A percentile compares a stretch with the other conserved stretches of the same genome.
phyloP scores from a whole-genome alignment of 2,797 vertebrate species.

The Adrianichthys oophorus region DNA sequence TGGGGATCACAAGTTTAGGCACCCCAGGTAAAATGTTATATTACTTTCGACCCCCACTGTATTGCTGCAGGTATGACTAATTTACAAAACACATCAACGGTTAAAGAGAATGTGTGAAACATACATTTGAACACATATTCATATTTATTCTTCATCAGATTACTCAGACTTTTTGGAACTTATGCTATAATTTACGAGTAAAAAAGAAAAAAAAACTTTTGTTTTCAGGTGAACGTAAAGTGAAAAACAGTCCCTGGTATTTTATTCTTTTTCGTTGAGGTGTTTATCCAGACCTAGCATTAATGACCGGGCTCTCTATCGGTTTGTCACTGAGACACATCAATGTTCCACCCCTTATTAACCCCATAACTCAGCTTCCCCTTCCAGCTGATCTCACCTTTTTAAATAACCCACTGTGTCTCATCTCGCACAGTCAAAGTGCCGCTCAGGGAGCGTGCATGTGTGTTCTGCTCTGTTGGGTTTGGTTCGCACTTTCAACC shows the following conservation, averaged over 20 bases:
- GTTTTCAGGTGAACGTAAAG: slow-evolving; percentile 11
- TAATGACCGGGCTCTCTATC: slow-evolving; percentile 48
- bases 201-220: slow-evolving; percentile 4
- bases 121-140: too few relatives aligned
- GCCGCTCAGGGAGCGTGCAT: slow-evolving; percentile 38
- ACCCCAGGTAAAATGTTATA: too few relatives aligned
- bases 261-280: slow-evolving; percentile 11
- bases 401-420: slow-evolving; percentile 36
- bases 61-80: too few relatives aligned
- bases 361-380: slow-evolving; percentile 65
- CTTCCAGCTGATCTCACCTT: slow-evolving; percentile 38
- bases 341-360: slow-evolving; percentile 64
- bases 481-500: slow-evolving; percentile 4
- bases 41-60: too few relatives aligned
- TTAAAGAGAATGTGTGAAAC: too few relatives aligned
- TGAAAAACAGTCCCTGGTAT: slow-evolving; percentile 8
- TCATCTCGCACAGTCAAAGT: slow-evolving; percentile 45
- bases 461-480: slow-evolving; percentile 1
- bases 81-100: too few relatives aligned
- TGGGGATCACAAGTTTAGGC: too few relatives aligned
- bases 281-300: slow-evolving; percentile 35
- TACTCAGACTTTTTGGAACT: too few relatives aligned
- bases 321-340: slow-evolving; percentile 42
- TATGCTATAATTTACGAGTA: too few relatives aligned
- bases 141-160: too few relatives aligned